Percentiles rank a stretch among this genome's conserved stretches.
These are phyloP conservation scores for Struthidea cinerea DNA, from an alignment of 2,113 vertebrate genomes.

Conservation along the genomic window DNA sequence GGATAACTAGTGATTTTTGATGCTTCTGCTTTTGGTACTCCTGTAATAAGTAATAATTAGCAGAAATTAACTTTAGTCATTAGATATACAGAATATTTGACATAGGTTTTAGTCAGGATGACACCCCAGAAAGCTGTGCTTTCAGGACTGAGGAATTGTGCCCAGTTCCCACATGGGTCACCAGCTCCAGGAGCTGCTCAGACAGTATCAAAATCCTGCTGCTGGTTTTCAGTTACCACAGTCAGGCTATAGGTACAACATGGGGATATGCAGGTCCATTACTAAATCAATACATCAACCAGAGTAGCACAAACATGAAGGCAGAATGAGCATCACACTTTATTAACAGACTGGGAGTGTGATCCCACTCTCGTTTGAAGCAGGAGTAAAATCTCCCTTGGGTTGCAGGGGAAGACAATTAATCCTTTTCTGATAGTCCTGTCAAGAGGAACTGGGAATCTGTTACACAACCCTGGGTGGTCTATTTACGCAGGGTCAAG, in stretches of 20 bases:
- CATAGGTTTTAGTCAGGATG: not conserved
- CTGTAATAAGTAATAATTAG: not conserved
- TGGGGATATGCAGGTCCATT: not conserved
- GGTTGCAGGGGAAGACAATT: not conserved
- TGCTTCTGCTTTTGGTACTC: not conserved
- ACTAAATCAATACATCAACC: not conserved
- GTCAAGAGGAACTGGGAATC: constrained; percentile 25
- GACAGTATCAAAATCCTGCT: not conserved
- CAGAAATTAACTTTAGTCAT: not conserved
- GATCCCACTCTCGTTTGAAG: not conserved
- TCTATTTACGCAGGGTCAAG: constrained; percentile 51
- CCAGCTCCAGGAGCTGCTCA: not conserved
- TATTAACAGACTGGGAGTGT: not conserved
- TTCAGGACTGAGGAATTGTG: not conserved
- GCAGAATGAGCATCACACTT: not conserved
- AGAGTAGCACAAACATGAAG: not conserved
- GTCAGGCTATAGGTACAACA: not conserved
- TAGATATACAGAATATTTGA: not conserved
- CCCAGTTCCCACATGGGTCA: not conserved
- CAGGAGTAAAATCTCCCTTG: not conserved
- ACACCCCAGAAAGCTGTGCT: not conserved
- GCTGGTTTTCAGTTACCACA: not conserved
- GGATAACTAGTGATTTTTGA: not conserved
- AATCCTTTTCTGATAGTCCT: constrained; percentile 35
- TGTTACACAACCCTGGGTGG: constrained; percentile 45